Conservation (phyloP, 1,140 invertebrate species). For the Eciton burchellii region DNA sequence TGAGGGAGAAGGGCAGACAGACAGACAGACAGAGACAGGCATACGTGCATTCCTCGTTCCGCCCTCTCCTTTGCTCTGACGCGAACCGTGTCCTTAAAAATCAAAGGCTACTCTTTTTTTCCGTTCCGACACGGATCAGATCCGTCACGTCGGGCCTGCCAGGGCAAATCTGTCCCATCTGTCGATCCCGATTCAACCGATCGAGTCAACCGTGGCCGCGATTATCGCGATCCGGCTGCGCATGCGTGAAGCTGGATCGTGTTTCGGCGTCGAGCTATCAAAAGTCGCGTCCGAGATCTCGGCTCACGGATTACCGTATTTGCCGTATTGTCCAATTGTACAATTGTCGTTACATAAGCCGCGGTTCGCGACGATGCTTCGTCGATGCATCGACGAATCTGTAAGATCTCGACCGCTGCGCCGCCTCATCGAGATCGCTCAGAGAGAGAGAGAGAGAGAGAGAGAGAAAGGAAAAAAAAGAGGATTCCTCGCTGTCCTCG, state of each 20-base stretch:
- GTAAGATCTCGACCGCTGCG: neutral
- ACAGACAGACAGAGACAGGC: too few species aligned
- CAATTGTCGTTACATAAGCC: neutral
- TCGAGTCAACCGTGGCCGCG: neutral
- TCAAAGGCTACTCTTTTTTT: conserved; percentile 34
- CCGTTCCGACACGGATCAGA: conserved; percentile 51
- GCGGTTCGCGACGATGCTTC: neutral
- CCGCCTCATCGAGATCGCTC: too few species aligned
- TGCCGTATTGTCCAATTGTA: too few species aligned
- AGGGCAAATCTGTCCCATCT: conserved; percentile 74
- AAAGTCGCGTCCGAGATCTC: neutral
- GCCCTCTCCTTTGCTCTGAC: conserved; percentile 36
- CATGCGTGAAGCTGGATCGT: neutral
- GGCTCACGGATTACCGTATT: too few species aligned
- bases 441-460: too few species aligned
- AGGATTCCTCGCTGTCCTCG: too few species aligned
- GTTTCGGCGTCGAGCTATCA: neutral
- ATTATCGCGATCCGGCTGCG: neutral
- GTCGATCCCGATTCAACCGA: conserved; percentile 69
- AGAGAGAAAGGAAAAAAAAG: conserved; percentile 5
- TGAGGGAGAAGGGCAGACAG: too few species aligned
- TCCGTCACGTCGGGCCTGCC: conserved; percentile 67
- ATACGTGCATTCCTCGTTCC: conserved; percentile 68
- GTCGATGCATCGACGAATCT: neutral
- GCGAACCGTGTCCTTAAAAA: conserved; percentile 48